These are phyloP conservation scores for Limnephilus lunatus DNA, from an alignment of 2,888 invertebrate genomes.

Conservation along the genomic window DNA sequence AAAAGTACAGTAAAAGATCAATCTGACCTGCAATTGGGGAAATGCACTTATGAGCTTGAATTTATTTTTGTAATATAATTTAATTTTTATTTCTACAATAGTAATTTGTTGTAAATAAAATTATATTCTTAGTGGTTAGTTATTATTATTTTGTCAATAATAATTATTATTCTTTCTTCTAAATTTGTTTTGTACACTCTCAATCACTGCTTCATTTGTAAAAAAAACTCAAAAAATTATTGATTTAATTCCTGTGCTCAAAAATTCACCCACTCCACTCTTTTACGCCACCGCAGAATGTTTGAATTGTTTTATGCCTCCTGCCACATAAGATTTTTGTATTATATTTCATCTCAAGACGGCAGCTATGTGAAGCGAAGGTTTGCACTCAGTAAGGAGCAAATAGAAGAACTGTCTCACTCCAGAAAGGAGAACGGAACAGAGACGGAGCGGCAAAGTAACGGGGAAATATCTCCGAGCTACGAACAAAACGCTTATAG, in stretches of 20 bases:
- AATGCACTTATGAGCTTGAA: neutral
- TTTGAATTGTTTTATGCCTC: conserved; percentile 21
- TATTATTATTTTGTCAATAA: conserved; percentile 21
- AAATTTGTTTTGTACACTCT: conserved; percentile 13
- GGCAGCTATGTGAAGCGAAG: conserved; percentile 79
- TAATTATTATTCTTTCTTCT: conserved; percentile 18
- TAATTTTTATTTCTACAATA: neutral
- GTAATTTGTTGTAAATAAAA: conserved; percentile 6
- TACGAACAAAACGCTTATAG: neutral
- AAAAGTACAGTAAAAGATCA: neutral
- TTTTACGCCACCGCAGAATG: neutral
- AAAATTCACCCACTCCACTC: neutral
- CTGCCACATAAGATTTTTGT: conserved; percentile 56
- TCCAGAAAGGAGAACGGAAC: conserved; percentile 56
- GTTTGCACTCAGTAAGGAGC: conserved; percentile 78
- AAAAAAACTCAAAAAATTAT: neutral
- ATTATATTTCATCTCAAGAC: conserved; percentile 71
- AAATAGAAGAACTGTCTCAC: conserved; percentile 76
- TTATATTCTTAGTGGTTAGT: neutral
- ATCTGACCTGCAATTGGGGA: neutral
- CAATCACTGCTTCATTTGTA: neutral
- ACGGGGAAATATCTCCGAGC: neutral
- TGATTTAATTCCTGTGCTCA: neutral
- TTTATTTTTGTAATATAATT: neutral
- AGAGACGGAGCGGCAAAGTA: neutral